Evolutionary conservation across 2,113 vertebrate species (phyloP).

Genomic region (Steatornis caripensis): DNA sequence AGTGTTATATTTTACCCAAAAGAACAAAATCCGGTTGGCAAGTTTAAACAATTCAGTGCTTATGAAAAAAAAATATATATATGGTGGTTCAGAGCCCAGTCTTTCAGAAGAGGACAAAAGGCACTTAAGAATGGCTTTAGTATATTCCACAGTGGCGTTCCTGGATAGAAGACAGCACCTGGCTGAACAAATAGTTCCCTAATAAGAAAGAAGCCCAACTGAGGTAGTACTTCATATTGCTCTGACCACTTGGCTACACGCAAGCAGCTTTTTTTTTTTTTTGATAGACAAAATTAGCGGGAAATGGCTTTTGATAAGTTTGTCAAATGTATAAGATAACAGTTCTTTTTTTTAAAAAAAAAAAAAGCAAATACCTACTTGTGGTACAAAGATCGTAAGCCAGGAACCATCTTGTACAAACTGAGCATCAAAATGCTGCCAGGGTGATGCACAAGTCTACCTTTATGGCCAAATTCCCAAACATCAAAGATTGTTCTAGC

Average conservation of each 20-base stretch:
- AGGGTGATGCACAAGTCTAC: background rate
- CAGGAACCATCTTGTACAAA: background rate
- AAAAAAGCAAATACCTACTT: background rate
- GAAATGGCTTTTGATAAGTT: constrained; percentile 14
- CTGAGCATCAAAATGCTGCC: background rate
- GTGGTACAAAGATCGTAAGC: background rate
- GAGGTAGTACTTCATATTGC: constrained; percentile 58
- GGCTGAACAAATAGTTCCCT: constrained; percentile 13
- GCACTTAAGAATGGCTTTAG: constrained; percentile 69
- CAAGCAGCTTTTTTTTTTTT: background rate
- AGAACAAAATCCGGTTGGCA: background rate
- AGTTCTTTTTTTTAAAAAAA: background rate
- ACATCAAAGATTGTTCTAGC: constrained; percentile 49
- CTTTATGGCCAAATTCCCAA: constrained; percentile 6
- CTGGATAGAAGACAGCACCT: background rate
- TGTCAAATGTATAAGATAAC: background rate
- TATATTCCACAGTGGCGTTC: constrained; percentile 22
- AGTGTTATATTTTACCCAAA: background rate
- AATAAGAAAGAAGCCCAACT: background rate
- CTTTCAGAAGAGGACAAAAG: constrained; percentile 51
- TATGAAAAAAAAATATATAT: background rate
- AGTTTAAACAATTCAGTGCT: constrained; percentile 54
- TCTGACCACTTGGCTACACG: background rate
- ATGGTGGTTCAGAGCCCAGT: constrained; percentile 37
- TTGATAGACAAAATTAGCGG: background rate